phyloP scores from a whole-genome alignment of 2,113 vertebrate genomes.

The Saimiri boliviensis region DNA sequence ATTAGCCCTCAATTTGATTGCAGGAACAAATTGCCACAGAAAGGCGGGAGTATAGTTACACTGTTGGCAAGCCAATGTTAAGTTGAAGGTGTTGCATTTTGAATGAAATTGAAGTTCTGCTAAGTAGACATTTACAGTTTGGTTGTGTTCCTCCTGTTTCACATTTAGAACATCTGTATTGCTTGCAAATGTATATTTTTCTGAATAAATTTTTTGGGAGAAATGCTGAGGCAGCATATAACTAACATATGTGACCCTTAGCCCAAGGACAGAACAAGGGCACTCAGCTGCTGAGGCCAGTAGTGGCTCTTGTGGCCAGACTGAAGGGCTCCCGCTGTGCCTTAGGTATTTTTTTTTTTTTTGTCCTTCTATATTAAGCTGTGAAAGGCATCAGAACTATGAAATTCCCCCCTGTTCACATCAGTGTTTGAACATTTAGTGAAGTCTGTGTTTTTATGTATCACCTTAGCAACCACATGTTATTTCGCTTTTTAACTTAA shows the following conservation, averaged over 20 bases:
- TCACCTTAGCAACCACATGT: background rate
- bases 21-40: background rate
- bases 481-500: constrained; percentile 26
- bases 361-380: background rate
- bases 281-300: background rate
- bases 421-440: background rate
- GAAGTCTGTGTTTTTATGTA: background rate
- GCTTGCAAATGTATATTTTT: background rate
- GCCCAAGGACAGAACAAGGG: background rate
- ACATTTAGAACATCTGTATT: background rate
- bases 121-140: background rate
- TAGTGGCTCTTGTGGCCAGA: background rate
- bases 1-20: background rate
- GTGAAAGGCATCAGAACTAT: background rate
- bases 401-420: background rate
- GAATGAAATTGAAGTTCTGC: background rate
- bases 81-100: background rate
- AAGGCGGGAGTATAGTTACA: background rate
- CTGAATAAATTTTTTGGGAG: background rate
- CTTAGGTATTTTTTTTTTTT: background rate
- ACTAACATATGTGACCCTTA: background rate
- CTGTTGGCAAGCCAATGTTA: background rate
- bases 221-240: background rate
- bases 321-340: background rate
- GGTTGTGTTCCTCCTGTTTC: background rate